phyloP scores from a whole-genome alignment of 1,140 invertebrate genomes.

The Drusus annulatus region DNA sequence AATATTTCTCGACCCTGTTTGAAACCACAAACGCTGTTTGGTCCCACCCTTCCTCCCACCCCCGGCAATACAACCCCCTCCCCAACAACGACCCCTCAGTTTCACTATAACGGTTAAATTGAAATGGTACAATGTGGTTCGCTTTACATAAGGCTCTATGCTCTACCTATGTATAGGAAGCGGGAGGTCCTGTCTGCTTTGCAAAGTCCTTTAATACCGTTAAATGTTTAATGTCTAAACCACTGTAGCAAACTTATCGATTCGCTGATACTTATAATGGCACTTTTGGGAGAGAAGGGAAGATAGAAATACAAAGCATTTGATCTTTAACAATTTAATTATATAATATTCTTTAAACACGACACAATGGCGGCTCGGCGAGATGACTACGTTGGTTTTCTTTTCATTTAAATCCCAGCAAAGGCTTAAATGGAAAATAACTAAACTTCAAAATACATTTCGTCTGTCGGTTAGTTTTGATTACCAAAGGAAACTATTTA shows the following conservation, averaged over 20 bases:
- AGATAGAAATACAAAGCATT: no score
- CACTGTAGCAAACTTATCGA: conserved; percentile 17
- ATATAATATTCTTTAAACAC: no score
- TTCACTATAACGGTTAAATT: conserved; percentile 43
- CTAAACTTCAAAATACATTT: no score
- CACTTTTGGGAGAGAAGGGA: no score
- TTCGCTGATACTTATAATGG: neutral
- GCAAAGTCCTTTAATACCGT: conserved; percentile 21
- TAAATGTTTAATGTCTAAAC: conserved; percentile 30
- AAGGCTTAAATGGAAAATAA: no score
- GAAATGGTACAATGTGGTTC: conserved; percentile 42
- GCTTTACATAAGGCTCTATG: conserved; percentile 27
- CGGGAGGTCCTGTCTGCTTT: conserved; percentile 24
- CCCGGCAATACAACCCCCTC: neutral
- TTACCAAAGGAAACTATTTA: no score
- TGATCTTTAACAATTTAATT: no score
- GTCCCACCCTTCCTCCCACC: conserved; percentile 14
- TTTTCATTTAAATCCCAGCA: no score
- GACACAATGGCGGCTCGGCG: no score
- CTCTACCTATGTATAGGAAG: conserved; percentile 14
- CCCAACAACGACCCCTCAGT: conserved; percentile 18
- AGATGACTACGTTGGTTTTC: no score
- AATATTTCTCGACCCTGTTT: conserved; percentile 37
- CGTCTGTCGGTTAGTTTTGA: no score
- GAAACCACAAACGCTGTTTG: conserved; percentile 44